Percentiles rank a stretch among this genome's conserved stretches.
phyloP scores from a whole-genome alignment of 2,888 invertebrate species.

The Drosophila recens region DNA sequence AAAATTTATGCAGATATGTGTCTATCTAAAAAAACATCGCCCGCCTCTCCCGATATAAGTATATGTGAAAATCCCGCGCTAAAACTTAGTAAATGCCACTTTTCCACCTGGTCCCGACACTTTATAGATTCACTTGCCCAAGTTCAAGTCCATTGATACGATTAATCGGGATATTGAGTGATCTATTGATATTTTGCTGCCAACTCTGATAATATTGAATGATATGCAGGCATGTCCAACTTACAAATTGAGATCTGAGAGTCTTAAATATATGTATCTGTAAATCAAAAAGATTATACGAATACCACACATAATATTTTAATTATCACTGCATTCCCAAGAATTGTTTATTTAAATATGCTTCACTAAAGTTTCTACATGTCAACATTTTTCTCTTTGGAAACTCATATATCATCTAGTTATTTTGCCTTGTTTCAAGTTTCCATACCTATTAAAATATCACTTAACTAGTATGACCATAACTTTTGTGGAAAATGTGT shows the following conservation, averaged over 20 bases:
- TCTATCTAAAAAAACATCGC: slow-evolving; percentile 42
- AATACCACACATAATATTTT: background rate
- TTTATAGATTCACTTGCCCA: slow-evolving; percentile 33
- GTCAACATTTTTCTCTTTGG: background rate
- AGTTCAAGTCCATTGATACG: slow-evolving; percentile 21
- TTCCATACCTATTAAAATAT: too few species aligned
- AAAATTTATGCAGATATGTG: slow-evolving; percentile 71
- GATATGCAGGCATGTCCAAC: background rate
- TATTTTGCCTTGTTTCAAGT: background rate
- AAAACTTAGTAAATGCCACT: slow-evolving; percentile 41
- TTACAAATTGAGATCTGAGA: background rate
- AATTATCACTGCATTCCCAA: background rate
- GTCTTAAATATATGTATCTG: background rate
- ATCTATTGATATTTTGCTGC: slow-evolving; percentile 1
- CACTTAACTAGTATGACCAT: background rate
- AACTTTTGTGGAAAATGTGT: slow-evolving; percentile 1
- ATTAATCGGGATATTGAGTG: slow-evolving; percentile 11
- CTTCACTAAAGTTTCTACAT: background rate
- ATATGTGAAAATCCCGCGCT: slow-evolving; percentile 51
- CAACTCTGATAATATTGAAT: background rate
- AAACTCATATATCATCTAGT: background rate
- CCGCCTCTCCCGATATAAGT: background rate
- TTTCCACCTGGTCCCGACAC: slow-evolving; percentile 45
- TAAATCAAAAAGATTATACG: background rate
- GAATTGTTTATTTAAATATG: background rate